Conservation (phyloP, 1,140 invertebrate genomes). For the Tenebrio molitor region DNA sequence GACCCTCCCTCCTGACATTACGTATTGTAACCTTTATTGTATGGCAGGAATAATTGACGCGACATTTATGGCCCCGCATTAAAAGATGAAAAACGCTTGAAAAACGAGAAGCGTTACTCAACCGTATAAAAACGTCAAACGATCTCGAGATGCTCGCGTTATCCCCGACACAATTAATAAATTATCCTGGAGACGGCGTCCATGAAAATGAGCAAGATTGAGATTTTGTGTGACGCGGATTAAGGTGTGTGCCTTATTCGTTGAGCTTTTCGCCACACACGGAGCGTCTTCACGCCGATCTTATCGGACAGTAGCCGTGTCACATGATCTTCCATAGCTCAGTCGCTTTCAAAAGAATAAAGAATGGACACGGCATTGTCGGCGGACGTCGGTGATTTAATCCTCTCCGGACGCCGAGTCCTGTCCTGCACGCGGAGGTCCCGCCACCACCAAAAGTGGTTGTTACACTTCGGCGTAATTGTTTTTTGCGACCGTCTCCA, state of each 20-base stretch:
- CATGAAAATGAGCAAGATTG: conserved; percentile 12
- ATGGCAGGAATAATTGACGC: conserved; percentile 35
- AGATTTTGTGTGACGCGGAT: conserved; percentile 20
- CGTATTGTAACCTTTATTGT: conserved; percentile 30
- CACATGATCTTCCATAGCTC: conserved; percentile 43
- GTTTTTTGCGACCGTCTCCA: conserved; percentile 9
- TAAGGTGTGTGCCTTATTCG: conserved; percentile 23
- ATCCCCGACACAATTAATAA: conserved; percentile 21
- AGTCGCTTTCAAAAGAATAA: conserved; percentile 40
- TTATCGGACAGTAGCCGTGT: conserved; percentile 43
- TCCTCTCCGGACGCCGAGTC: too few species aligned
- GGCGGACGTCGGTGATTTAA: conserved; percentile 11
- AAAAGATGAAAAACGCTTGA: conserved; percentile 30
- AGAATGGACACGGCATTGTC: conserved; percentile 36
- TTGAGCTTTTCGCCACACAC: conserved; percentile 42
- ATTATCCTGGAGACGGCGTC: not conserved
- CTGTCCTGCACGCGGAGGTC: too few species aligned
- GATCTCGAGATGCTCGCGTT: conserved; percentile 7
- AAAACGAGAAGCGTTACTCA: conserved; percentile 26
- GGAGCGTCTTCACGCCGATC: conserved; percentile 41
- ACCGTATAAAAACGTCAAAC: conserved; percentile 19
- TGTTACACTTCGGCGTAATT: conserved; percentile 26
- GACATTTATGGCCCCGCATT: conserved; percentile 25
- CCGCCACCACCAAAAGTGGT: too few species aligned
- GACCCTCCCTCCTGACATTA: conserved; percentile 19